Conservation (phyloP, 2,113 vertebrate species). For the Hymenochirus boettgeri region DNA sequence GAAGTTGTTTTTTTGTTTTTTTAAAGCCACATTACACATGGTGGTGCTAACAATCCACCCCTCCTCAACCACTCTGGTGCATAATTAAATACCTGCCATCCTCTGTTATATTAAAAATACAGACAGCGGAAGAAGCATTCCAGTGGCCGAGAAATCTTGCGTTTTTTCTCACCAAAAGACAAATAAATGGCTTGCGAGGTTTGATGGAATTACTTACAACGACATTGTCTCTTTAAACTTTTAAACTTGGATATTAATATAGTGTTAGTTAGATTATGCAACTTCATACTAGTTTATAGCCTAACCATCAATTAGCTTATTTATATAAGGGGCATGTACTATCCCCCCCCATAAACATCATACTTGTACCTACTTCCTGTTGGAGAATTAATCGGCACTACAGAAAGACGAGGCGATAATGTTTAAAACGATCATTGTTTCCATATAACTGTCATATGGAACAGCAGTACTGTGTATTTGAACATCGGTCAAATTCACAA, state of each 20-base stretch:
- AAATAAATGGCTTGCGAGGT: slow-evolving; percentile 52
- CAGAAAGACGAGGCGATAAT: too few relatives aligned
- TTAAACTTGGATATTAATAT: slow-evolving; percentile 12
- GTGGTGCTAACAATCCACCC: slow-evolving; percentile 83
- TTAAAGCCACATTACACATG: slow-evolving; percentile 91
- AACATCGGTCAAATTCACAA: too few relatives aligned
- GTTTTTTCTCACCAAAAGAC: slow-evolving; percentile 54
- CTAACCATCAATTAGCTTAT: slow-evolving; percentile 48
- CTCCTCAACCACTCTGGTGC: slow-evolving; percentile 91
- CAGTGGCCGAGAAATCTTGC: slow-evolving; percentile 68
- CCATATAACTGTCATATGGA: too few relatives aligned
- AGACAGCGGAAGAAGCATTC: slow-evolving; percentile 78
- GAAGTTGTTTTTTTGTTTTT: slow-evolving; percentile 57
- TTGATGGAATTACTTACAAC: slow-evolving; percentile 49
- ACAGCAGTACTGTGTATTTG: too few relatives aligned
- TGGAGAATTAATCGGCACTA: too few relatives aligned
- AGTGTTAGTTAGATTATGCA: slow-evolving; percentile 27
- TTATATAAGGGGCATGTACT: too few relatives aligned
- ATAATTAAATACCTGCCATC: slow-evolving; percentile 96
- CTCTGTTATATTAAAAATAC: slow-evolving; percentile 92
- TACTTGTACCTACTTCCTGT: not conserved
- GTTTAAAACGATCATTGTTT: too few relatives aligned
- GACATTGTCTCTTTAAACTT: slow-evolving; percentile 23
- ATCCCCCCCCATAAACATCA: too few relatives aligned
- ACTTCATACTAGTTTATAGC: slow-evolving; percentile 7